phyloP scores from a whole-genome alignment of 2,797 vertebrate species.

The Emys orbicularis region DNA sequence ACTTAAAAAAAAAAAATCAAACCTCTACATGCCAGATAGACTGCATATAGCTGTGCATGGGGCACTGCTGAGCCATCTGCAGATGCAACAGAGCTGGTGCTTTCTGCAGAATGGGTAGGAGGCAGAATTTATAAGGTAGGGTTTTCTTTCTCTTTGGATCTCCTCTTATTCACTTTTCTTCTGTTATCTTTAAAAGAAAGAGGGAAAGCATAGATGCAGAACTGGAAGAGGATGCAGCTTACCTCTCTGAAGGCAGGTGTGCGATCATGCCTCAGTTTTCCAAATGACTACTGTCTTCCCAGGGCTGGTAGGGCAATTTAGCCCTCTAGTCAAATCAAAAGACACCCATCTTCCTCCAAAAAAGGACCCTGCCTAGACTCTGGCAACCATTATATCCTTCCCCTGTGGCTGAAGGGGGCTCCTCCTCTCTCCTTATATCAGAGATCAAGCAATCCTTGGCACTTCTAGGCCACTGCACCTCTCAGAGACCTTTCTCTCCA shows the following conservation, averaged over 20 bases:
- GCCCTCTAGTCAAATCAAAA: background rate
- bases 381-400: background rate
- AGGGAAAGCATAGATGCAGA: rapidly evolving
- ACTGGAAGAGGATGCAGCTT: rapidly evolving
- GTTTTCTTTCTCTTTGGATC: background rate
- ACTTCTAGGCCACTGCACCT: background rate
- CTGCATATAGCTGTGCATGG: rapidly evolving
- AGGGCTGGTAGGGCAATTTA: rapidly evolving
- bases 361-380: rapidly evolving
- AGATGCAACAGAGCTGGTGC: background rate
- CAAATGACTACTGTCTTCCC: background rate
- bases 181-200: rapidly evolving
- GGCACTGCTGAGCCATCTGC: background rate
- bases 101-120: background rate
- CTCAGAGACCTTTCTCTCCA: background rate
- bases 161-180: background rate
- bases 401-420: rapidly evolving
- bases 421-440: background rate
- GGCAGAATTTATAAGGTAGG: rapidly evolving
- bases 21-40: background rate
- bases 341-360: rapidly evolving
- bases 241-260: background rate
- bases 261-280: background rate
- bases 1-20: background rate
- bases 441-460: background rate